Conservation (phyloP, 2,113 vertebrate species). For the Sapajus apella region DNA sequence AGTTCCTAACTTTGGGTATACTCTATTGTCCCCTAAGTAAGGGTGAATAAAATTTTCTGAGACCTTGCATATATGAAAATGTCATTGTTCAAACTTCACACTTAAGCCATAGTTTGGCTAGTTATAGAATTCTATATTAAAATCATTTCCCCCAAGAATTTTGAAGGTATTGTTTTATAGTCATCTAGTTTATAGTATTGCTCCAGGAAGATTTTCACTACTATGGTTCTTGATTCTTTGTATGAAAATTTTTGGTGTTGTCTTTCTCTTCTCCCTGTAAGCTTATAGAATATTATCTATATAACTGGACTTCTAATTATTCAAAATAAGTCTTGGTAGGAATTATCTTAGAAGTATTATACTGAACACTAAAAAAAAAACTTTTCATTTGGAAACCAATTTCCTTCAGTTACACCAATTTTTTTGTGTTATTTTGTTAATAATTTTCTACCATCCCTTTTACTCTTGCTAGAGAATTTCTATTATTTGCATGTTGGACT, state of each 20-base stretch:
- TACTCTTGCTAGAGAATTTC: neutral
- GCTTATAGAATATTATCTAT: neutral
- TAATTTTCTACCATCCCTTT: neutral
- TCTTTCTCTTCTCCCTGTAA: conserved; percentile 6
- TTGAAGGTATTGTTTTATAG: neutral
- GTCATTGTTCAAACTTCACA: neutral
- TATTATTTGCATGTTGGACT: neutral
- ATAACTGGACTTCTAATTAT: neutral
- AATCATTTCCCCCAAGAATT: neutral
- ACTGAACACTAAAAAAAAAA: neutral
- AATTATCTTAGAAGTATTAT: conserved; percentile 14
- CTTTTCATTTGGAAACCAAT: neutral
- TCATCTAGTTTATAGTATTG: neutral
- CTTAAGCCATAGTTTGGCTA: neutral
- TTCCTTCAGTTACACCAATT: neutral
- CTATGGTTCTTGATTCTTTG: neutral
- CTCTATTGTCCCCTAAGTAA: neutral
- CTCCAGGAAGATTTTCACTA: neutral
- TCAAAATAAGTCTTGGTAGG: neutral
- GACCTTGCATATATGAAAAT: neutral
- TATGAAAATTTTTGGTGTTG: neutral
- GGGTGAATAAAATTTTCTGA: neutral
- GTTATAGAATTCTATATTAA: conserved; percentile 19
- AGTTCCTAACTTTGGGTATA: neutral
- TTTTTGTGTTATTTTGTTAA: neutral